Base-by-base conservation (phyloP, 2,113 vertebrate genomes). In the Pelodiscus sinensis region DNA sequence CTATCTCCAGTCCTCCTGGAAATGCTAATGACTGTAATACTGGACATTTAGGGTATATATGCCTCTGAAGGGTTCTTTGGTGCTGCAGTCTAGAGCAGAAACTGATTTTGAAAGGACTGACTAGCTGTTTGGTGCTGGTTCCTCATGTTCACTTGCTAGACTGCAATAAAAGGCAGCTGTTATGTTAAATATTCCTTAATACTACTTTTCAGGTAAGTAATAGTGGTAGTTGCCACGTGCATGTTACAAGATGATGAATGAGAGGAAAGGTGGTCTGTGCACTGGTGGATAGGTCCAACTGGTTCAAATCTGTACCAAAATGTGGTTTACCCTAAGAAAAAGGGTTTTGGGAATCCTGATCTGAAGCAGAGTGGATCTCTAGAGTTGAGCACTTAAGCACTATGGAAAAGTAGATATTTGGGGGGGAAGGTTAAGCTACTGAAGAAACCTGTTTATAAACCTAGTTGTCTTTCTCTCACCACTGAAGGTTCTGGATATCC, bases 401-500 rank as follows among this genome's bases (percentile, higher is more conserved):
- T 80, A 5, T 75, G 71, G 38, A 75, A 21, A 44, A 75, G 38
- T 13, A 16, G 21, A 58, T 6, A 15, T 25, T 25, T 60, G 22
- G 44, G 44, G 44, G 44, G 44, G 44, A 5, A 6, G 22, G 0
- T 21, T 31, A 90, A 79, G 22, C 85, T 86, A 51, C 87, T 75
- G 5, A 19, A n/a, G 73, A n/a, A 44, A 3, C 3, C 1, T 50
- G 24, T 31, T 88, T 82, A 95, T 81, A 96, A 4, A 1, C 18
- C 82, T n/a, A n/a, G 5, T n/a, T 29, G 31, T 51, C 56, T 3
- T 84, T 35, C 2, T 84, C 68, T 85, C 86, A 0, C 96, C 97
- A 80, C 96, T 97, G 90, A 97, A 99, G 99, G 99, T 99, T 35
- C 98, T 99, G 96, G 99, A 99, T 97, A 99, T 99, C 96, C 98